Percentiles rank a stretch among this genome's conserved stretches.
Conservation (phyloP, 2,888 invertebrate genomes). For the Parascotia fuliginaria region DNA sequence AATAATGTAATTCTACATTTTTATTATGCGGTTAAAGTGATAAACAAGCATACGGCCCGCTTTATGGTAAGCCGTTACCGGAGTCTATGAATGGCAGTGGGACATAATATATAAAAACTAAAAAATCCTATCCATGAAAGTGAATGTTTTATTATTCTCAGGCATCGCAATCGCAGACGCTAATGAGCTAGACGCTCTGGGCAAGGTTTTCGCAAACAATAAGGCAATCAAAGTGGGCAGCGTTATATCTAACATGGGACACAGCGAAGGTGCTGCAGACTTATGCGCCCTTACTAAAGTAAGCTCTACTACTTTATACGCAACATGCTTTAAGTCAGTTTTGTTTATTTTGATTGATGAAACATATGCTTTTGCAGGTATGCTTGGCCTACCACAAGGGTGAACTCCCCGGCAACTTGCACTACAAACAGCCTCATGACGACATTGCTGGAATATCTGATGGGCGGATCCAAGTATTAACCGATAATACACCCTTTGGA, state of each 20-base stretch:
- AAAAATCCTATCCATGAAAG: not conserved
- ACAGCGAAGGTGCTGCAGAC: constrained; percentile 60
- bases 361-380: constrained; percentile 37
- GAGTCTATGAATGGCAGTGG: too few species aligned
- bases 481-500: constrained; percentile 48
- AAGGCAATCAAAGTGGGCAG: constrained; percentile 82
- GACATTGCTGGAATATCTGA: constrained; percentile 45
- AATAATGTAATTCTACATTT: too few species aligned
- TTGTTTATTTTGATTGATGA: not conserved
- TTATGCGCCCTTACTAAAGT: constrained; percentile 85
- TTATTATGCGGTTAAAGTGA: too few species aligned
- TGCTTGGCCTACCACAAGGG: constrained; percentile 60
- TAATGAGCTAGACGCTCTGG: constrained; percentile 86
- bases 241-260: constrained; percentile 66
- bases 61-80: too few species aligned
- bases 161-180: constrained; percentile 87
- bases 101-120: not conserved
- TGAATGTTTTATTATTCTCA: constrained; percentile 11
- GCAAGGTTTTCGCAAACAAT: constrained; percentile 79
- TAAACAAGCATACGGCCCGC: too few species aligned
- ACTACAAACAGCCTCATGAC: constrained; percentile 50
- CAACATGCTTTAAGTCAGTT: not conserved
- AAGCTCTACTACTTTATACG: constrained; percentile 7
- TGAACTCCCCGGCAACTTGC: constrained; percentile 55
- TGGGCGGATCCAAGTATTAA: constrained; percentile 51